Evolutionary conservation across 2,113 vertebrate genomes (phyloP).

Genomic region (Syrmaticus mikado): DNA sequence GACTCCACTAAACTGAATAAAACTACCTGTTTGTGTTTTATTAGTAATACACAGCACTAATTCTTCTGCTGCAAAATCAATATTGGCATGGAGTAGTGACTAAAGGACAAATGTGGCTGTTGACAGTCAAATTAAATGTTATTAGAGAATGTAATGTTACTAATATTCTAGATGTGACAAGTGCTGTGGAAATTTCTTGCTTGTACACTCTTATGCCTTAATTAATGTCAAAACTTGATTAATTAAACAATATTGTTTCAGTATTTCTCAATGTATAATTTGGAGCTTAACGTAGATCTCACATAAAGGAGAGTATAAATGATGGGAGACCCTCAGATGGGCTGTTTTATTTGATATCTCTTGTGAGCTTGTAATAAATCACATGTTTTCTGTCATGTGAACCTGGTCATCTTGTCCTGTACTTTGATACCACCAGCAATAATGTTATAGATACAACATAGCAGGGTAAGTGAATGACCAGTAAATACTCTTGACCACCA

Average conservation of each 20-base stretch:
- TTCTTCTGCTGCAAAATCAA: not conserved
- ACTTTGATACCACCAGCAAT: not conserved
- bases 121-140: not conserved
- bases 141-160: not conserved
- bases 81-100: not conserved
- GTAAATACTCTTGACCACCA: not conserved
- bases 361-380: not conserved
- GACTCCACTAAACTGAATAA: not conserved
- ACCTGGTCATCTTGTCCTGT: not conserved
- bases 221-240: not conserved
- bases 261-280: not conserved
- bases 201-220: not conserved
- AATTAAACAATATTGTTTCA: not conserved
- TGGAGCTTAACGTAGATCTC: not conserved
- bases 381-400: not conserved
- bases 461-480: accelerated
- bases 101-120: not conserved
- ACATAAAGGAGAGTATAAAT: not conserved
- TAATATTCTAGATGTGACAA: not conserved
- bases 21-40: not conserved
- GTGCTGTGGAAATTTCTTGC: not conserved
- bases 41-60: not conserved
- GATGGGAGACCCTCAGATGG: not conserved
- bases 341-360: not conserved
- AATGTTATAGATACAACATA: not conserved